Percentiles rank a stretch among this genome's conserved stretches.
Evolutionary conservation across 2,888 invertebrate genomes (phyloP).

Genomic region (Eulithis testata): DNA sequence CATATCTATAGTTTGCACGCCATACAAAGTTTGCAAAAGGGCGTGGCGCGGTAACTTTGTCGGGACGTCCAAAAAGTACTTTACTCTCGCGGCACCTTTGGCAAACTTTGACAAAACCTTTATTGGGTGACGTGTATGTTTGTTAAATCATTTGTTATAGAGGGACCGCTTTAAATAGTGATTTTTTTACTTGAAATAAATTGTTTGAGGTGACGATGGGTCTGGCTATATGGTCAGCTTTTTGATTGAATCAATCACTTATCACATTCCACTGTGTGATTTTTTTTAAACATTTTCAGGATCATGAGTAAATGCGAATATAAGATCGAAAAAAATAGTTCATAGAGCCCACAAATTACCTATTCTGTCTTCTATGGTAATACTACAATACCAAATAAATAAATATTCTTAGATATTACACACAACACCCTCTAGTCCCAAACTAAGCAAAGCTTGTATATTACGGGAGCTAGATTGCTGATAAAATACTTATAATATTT

Average conservation of each 20-base stretch:
- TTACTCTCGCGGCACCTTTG: slow-evolving; percentile 29
- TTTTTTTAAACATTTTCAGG: no score
- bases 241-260: background rate
- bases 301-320: no score
- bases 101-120: slow-evolving; percentile 46
- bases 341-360: no score
- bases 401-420: no score
- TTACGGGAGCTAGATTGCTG: no score
- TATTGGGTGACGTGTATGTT: slow-evolving; percentile 54
- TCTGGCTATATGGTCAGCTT: slow-evolving; percentile 17
- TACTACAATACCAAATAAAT: no score
- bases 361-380: no score
- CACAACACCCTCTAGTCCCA: no score
- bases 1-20: slow-evolving; percentile 21
- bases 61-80: slow-evolving; percentile 40
- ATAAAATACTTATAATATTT: no score
- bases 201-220: slow-evolving; percentile 31
- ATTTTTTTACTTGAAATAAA: slow-evolving; percentile 28
- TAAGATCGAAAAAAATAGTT: no score
- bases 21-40: slow-evolving; percentile 41
- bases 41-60: slow-evolving; percentile 64
- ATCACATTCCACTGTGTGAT: background rate
- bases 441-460: no score
- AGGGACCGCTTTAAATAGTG: slow-evolving; percentile 38
- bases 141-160: slow-evolving; percentile 48